Evolutionary conservation across 2,797 vertebrate species (phyloP).

Genomic region (Enteromius anoplus): DNA sequence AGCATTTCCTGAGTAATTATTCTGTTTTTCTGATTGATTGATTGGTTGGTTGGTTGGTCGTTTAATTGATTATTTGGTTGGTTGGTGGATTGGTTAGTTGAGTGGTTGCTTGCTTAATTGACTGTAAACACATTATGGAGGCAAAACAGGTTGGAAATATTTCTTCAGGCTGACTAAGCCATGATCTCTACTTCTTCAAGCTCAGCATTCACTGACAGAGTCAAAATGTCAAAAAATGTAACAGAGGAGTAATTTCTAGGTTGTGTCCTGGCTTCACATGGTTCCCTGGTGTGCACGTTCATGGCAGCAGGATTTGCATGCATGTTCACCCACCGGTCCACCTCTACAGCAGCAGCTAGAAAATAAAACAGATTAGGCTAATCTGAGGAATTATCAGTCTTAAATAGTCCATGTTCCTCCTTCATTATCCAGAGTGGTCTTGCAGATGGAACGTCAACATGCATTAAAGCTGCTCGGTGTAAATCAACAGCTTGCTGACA

Average conservation of each 20-base stretch:
- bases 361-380: conserved; percentile 87
- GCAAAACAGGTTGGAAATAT: neutral
- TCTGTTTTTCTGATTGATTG: neutral
- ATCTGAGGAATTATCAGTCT: conserved; percentile 79
- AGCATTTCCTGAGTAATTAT: too few species aligned
- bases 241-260: neutral
- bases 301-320: neutral
- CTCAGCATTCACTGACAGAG: conserved; percentile 4
- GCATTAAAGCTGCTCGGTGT: neutral
- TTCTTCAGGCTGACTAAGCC: neutral
- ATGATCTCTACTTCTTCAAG: neutral
- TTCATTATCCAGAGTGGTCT: conserved; percentile 63
- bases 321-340: neutral
- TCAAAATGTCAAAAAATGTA: neutral
- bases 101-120: too few species aligned
- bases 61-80: too few species aligned
- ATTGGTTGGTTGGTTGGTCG: too few species aligned
- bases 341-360: conserved; percentile 55
- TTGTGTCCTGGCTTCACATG: neutral
- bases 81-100: too few species aligned
- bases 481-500: conserved; percentile 9
- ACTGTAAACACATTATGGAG: neutral
- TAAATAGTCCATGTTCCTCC: conserved; percentile 68
- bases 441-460: conserved; percentile 6
- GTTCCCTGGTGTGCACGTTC: neutral